Evolutionary conservation across 2,888 invertebrate species (phyloP).

Genomic region (Orthonychiurus folsomi): DNA sequence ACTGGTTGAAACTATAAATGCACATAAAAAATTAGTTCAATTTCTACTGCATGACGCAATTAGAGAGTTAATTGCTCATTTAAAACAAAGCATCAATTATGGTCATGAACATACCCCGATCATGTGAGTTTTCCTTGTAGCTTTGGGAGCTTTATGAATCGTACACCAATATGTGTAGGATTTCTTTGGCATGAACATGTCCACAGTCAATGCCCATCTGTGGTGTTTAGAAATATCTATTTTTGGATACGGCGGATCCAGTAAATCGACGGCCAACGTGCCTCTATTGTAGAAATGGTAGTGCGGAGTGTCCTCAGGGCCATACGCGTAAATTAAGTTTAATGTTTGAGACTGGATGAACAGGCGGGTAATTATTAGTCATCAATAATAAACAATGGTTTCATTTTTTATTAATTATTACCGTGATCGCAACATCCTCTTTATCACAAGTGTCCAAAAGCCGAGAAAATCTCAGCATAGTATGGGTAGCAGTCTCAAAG

Average conservation of each 20-base stretch:
- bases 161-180: constrained; percentile 20
- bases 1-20: constrained; percentile 49
- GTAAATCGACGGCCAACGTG: constrained; percentile 10
- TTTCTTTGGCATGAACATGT: constrained; percentile 3
- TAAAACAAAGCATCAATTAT: neutral
- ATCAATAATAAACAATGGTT: neutral
- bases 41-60: too few species aligned
- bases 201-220: constrained; percentile 14
- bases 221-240: constrained; percentile 3
- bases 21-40: too few species aligned
- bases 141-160: constrained; percentile 15
- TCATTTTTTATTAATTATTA: neutral
- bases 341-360: constrained; percentile 15
- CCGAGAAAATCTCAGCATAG: neutral
- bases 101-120: constrained; percentile 16
- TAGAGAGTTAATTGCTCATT: constrained; percentile 3
- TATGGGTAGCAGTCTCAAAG: neutral
- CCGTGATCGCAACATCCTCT: constrained; percentile 6
- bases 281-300: constrained; percentile 11
- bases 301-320: constrained; percentile 11
- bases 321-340: constrained; percentile 19
- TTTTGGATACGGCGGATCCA: constrained; percentile 15
- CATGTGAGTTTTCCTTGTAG: constrained; percentile 13
- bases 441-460: constrained; percentile 6
- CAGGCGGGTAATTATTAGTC: neutral